Conservation (phyloP, 2,797 vertebrate species). For the Coreius guichenoti region DNA sequence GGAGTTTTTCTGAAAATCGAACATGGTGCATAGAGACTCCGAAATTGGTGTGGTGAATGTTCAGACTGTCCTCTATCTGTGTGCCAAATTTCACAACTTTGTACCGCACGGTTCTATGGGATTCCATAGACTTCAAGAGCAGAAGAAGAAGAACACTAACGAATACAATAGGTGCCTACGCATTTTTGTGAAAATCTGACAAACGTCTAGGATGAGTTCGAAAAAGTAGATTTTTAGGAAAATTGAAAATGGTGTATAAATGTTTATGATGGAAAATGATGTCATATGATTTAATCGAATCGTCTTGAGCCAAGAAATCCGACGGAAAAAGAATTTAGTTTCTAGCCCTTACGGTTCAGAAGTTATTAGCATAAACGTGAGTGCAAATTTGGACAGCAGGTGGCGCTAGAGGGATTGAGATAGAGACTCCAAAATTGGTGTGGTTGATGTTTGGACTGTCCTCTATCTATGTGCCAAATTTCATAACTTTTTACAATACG, state of each 20-base stretch:
- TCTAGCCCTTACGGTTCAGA: not conserved
- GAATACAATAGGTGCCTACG: not conserved
- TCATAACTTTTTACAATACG: not conserved
- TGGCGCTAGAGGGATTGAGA: not conserved
- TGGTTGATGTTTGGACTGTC: not conserved
- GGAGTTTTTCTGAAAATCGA: too few relatives aligned
- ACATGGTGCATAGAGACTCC: too few relatives aligned
- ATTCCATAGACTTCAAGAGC: not conserved
- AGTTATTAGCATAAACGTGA: not conserved
- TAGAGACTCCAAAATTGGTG: not conserved
- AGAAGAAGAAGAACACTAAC: not conserved
- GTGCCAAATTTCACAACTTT: not conserved
- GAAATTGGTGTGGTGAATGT: not conserved
- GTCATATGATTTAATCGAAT: not conserved
- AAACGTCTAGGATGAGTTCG: too few relatives aligned
- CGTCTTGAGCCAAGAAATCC: not conserved
- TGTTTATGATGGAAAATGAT: fast-evolving
- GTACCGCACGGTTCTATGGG: not conserved
- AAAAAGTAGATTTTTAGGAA: not conserved
- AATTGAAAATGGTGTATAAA: too few relatives aligned
- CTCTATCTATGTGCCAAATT: not conserved
- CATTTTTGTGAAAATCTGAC: not conserved
- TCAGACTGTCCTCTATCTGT: not conserved
- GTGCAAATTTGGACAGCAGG: not conserved
- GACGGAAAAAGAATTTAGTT: not conserved